phyloP scores from a whole-genome alignment of 2,888 invertebrate species.

The Caenorhabditis sp. region DNA sequence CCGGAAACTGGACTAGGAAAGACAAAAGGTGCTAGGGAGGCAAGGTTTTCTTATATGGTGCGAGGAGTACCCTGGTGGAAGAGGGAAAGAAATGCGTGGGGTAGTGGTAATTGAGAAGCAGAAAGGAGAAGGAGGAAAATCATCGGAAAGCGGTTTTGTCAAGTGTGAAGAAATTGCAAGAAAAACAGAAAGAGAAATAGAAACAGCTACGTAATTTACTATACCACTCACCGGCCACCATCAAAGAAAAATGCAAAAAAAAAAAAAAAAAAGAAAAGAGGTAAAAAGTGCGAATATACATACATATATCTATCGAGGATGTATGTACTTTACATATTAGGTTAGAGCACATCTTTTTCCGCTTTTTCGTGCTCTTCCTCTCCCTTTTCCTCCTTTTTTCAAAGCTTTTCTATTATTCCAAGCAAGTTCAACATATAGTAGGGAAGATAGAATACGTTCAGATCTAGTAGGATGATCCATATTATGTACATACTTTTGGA shows the following conservation, averaged over 20 bases:
- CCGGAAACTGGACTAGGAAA: slow-evolving; percentile 45
- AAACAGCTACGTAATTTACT: slow-evolving; percentile 45
- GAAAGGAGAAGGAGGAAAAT: no score
- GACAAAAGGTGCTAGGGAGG: slow-evolving; percentile 43
- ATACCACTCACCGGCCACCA: neutral
- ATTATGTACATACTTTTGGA: no score
- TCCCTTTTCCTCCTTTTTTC: slow-evolving; percentile 5
- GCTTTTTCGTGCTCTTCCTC: slow-evolving; percentile 11
- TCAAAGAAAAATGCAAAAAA: neutral
- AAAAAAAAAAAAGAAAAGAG: slow-evolving; percentile 14
- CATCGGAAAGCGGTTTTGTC: slow-evolving; percentile 51
- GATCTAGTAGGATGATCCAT: no score
- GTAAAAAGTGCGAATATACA: no score
- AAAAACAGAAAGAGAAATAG: slow-evolving; percentile 58
- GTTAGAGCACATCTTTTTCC: slow-evolving; percentile 32
- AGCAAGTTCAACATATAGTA: no score
- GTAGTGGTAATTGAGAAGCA: slow-evolving; percentile 43
- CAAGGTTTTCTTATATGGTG: slow-evolving; percentile 4
- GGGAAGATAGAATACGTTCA: no score
- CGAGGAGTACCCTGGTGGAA: no score
- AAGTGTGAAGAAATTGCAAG: slow-evolving; percentile 55
- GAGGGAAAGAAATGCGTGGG: neutral
- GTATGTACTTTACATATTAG: slow-evolving; percentile 63
- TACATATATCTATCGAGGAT: slow-evolving; percentile 43
- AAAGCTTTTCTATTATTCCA: no score